These are phyloP conservation scores for Azemiops feae DNA, from an alignment of 2,113 vertebrate genomes.

Conservation along the genomic window DNA sequence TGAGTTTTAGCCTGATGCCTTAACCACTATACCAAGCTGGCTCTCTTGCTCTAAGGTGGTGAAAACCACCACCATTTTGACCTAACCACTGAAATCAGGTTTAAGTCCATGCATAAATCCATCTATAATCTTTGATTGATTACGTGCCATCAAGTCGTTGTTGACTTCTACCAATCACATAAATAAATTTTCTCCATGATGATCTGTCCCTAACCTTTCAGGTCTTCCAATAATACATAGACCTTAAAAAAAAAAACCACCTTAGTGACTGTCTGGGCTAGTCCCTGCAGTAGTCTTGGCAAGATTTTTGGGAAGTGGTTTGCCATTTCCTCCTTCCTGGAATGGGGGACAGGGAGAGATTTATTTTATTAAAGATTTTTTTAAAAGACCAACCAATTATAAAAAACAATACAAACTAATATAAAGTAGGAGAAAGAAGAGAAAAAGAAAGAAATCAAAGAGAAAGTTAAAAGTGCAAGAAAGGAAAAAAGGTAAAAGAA, in stretches of 20 bases:
- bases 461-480: background rate
- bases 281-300: background rate
- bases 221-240: too few species aligned
- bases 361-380: too few species aligned
- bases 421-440: too few species aligned
- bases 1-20: background rate
- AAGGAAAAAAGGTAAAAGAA: background rate
- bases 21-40: background rate
- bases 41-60: background rate
- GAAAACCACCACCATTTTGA: background rate
- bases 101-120: too few species aligned
- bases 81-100: background rate
- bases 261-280: too few species aligned
- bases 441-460: background rate
- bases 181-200: background rate
- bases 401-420: background rate
- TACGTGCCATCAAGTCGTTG: background rate
- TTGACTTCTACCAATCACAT: background rate
- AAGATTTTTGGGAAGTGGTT: background rate
- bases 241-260: too few species aligned
- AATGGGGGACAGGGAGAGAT: too few species aligned
- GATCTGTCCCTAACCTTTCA: too few species aligned
- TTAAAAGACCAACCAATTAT: background rate
- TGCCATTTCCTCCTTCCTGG: background rate
- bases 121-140: background rate